Percentiles rank a stretch among this genome's conserved stretches.
phyloP scores from a whole-genome alignment of 2,888 invertebrate species.

The Troglohyphantes excavatus region DNA sequence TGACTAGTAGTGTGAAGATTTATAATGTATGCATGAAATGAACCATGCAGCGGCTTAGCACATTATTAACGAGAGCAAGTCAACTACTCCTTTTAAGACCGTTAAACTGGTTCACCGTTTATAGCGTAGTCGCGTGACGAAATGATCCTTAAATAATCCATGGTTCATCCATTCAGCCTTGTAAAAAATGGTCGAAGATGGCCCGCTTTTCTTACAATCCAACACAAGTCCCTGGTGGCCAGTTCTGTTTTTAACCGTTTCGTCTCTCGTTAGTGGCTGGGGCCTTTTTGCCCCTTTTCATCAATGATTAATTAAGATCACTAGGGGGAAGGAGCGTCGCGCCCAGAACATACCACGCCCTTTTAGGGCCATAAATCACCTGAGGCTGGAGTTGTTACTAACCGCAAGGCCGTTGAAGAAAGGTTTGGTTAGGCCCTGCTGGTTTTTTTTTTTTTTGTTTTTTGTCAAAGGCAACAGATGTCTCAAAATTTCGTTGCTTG shows the following conservation, averaged over 20 bases:
- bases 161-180: slow-evolving; percentile 30
- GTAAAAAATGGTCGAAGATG: slow-evolving; percentile 12
- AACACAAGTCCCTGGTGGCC: slow-evolving; percentile 28
- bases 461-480: slow-evolving; percentile 52
- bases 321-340: slow-evolving; percentile 57
- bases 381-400: slow-evolving; percentile 11
- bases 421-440: background rate
- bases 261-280: slow-evolving; percentile 34
- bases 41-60: slow-evolving; percentile 31
- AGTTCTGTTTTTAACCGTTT: slow-evolving; percentile 48
- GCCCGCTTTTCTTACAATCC: slow-evolving; percentile 44
- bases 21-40: slow-evolving; percentile 39
- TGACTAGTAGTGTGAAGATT: background rate
- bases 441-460: background rate
- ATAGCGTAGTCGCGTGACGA: slow-evolving; percentile 47
- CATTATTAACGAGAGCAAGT: slow-evolving; percentile 33
- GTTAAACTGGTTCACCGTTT: slow-evolving; percentile 44
- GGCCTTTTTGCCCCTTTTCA: slow-evolving; percentile 74
- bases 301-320: slow-evolving; percentile 74
- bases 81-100: slow-evolving; percentile 49
- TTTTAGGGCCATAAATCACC: slow-evolving; percentile 51
- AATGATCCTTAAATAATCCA: slow-evolving; percentile 62
- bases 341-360: slow-evolving; percentile 71
- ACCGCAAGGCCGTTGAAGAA: background rate
- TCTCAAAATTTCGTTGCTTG: no score